A percentile compares a stretch with the other conserved stretches of the same genome.
Evolutionary conservation across 92 coral and sea anemone genomes (phyloP).

Genomic region (Virgularia gustaviana): DNA sequence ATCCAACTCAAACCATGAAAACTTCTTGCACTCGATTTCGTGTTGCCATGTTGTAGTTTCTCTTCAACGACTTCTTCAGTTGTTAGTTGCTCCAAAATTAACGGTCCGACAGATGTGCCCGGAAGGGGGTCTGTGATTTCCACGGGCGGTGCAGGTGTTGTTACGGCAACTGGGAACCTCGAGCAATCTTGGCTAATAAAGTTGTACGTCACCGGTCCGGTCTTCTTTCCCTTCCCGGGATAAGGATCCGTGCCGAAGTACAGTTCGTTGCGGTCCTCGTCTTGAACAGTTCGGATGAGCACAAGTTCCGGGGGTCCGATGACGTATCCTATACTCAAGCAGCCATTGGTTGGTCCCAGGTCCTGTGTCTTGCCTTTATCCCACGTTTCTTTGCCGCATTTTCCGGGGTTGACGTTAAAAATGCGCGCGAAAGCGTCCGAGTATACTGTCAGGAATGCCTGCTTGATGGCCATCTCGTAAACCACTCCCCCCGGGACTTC

Average conservation of each 20-base stretch:
- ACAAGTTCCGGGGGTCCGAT: not conserved
- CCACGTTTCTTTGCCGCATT: constrained; percentile 1
- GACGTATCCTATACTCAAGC: not conserved
- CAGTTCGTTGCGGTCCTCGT: constrained; percentile 19
- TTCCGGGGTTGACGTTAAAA: not conserved
- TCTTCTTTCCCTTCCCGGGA: not conserved
- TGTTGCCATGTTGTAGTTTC: no score
- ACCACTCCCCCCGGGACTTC: constrained; percentile 29
- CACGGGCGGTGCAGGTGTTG: constrained; percentile 3
- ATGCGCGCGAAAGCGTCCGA: not conserved
- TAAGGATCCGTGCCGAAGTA: not conserved
- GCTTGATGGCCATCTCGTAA: not conserved
- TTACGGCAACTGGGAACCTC: constrained; percentile 1
- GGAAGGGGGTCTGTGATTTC: not conserved
- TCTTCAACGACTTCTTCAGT: no score
- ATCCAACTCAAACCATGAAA: no score
- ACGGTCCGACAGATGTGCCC: no score
- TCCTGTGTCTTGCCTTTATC: constrained; percentile 32
- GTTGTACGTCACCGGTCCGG: constrained; percentile 9
- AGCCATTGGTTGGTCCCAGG: constrained; percentile 3
- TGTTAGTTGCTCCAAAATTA: no score
- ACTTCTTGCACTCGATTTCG: no score
- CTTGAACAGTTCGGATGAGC: constrained; percentile 3
- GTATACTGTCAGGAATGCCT: constrained; percentile 7
- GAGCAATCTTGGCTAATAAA: not conserved